Percentiles rank a stretch among this genome's conserved stretches.
Conservation (phyloP, 2,888 invertebrate genomes). For the Protonemura montana region DNA sequence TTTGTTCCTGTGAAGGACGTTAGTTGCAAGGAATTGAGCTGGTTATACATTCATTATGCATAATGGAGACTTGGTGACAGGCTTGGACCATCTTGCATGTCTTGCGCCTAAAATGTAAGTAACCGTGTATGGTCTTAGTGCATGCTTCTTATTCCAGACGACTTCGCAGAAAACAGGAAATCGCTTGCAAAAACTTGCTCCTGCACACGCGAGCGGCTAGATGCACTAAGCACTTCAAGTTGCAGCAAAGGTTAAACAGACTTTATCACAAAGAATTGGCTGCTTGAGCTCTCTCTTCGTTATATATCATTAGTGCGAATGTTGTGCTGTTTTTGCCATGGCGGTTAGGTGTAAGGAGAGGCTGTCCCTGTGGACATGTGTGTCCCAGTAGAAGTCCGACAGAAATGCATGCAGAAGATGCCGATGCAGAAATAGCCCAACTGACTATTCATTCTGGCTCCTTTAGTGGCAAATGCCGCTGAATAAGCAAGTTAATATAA, state of each 20-base stretch:
- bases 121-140: not conserved
- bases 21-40: not conserved
- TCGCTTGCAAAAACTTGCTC: conserved; percentile 28
- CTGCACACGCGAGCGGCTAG: not conserved
- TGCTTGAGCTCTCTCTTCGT: not conserved
- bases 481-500: too few relatives aligned
- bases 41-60: not conserved
- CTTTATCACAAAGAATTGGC: not conserved
- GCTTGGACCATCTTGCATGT: not conserved
- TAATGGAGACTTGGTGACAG: not conserved
- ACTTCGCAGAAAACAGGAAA: conserved; percentile 33
- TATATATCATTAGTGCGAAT: not conserved
- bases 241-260: not conserved
- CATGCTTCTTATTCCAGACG: not conserved
- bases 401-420: too few relatives aligned
- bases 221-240: not conserved
- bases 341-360: not conserved
- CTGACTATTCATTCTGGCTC: too few relatives aligned
- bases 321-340: not conserved
- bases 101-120: not conserved
- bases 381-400: too few relatives aligned
- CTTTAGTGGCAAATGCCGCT: too few relatives aligned
- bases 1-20: not conserved
- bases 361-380: not conserved
- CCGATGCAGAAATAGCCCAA: too few relatives aligned